Evolutionary conservation across 37 sponge, comb jelly and placozoan genomes (phyloP), one percentile per base, ranked within the genome.

Genomic region (Beroe ovata): DNA sequence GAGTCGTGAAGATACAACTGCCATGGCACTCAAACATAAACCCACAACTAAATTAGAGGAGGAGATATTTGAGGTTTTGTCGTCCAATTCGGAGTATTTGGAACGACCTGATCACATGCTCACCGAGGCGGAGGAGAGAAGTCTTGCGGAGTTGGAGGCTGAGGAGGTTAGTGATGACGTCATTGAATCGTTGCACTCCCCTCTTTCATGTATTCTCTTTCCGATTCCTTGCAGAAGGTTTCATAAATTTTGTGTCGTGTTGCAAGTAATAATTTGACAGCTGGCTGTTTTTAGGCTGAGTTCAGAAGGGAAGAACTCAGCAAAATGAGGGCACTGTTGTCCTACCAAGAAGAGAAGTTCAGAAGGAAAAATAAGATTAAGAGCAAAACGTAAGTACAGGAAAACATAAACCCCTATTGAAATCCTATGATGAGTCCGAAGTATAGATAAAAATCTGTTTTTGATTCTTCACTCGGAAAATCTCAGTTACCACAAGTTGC

Each of bases 371-470:
- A 93, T 42, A 91, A 91, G 88, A 94, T 96, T 1, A 96, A 96
- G 91, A 96, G 96, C 89, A 96, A 94, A 89, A 94, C 72, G 96
- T 96, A 72, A 0, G 90, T 89, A 8, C 29, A 19, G 33, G n/a
- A n/a, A n/a, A n/a, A n/a, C n/a, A n/a, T n/a, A n/a, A n/a, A n/a
- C n/a, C n/a, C n/a, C n/a, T n/a, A n/a, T n/a, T n/a, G n/a, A n/a
- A n/a, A n/a, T n/a, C n/a, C n/a, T n/a, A n/a, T n/a, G n/a, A n/a
- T n/a, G n/a, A n/a, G n/a, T n/a, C n/a, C n/a, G n/a, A n/a, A n/a
- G n/a, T n/a, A n/a, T n/a, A n/a, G n/a, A n/a, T n/a, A n/a, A n/a
- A n/a, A n/a, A n/a, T n/a, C n/a, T n/a, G n/a, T n/a, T n/a, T n/a
- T n/a, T n/a, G n/a, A n/a, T n/a, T n/a, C n/a, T n/a, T n/a, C n/a